Evolutionary conservation across 2,113 vertebrate genomes (phyloP).

Genomic region (Otis tarda): DNA sequence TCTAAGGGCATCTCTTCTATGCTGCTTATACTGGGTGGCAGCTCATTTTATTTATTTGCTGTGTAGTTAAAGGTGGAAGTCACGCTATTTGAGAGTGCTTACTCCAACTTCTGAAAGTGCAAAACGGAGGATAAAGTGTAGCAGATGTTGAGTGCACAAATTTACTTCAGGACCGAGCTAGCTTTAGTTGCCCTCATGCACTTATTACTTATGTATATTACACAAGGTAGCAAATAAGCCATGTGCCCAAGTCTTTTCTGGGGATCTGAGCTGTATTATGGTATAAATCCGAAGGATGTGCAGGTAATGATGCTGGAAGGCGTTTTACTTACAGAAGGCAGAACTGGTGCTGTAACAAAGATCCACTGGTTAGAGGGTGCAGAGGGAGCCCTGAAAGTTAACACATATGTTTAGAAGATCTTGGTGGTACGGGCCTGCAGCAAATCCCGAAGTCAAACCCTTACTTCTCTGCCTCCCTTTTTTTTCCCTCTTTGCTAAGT

Average conservation of each 20-base stretch:
- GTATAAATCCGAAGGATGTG: neutral
- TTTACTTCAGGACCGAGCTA: neutral
- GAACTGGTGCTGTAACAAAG: neutral
- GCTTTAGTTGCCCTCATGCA: neutral
- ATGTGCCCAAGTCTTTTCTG: neutral
- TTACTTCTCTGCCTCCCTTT: neutral
- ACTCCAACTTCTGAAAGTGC: neutral
- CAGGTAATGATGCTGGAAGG: neutral
- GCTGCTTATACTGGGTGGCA: neutral
- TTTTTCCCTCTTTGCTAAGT: neutral
- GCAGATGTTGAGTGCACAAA: neutral
- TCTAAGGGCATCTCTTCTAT: neutral
- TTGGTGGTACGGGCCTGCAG: neutral
- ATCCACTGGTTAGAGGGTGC: neutral
- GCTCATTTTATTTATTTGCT: neutral
- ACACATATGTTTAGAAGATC: neutral
- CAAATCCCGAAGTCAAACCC: neutral
- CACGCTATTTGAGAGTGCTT: neutral
- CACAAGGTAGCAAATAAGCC: neutral
- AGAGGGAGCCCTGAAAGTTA: neutral
- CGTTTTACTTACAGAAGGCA: neutral
- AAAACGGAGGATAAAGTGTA: neutral
- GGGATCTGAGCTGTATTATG: fast-evolving
- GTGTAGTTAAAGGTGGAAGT: neutral
- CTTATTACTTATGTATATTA: neutral